Evolutionary conservation across 2,888 invertebrate genomes (phyloP), one percentile per base, ranked within the genome.

Genomic region (Taenaris catops): DNA sequence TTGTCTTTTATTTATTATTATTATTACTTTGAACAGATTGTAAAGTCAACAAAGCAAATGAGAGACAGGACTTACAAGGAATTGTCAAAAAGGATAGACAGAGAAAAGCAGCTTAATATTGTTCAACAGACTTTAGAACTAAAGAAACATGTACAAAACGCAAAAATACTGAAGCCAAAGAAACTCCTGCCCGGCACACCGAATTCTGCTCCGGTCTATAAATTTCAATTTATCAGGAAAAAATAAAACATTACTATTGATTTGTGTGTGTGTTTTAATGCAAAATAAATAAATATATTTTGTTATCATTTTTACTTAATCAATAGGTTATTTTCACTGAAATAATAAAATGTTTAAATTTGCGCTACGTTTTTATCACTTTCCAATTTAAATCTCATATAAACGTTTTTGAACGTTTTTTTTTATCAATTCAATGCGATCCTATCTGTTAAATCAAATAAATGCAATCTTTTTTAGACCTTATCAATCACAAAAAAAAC

Each of bases 221-320:
- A 91, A 53, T 96, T 96, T 89, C 92, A 91, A 49, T 95, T 92
- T 60, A 92, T 94, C 64, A 89, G 96, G 49, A 96, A 96, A 64
- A 91, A 91, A 75, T 95, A 79, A 89, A 55, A 55, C 6, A 12
- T 20, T 6, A 14, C 10, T 5, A 17, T 27, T 25, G n/a, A n/a
- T n/a, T 14, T 6, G 8, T 29, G 33, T 33, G 17, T 7, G 25
- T 41, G 37, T 40, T 49, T 44, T 40, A 47, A 48, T 45, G 47
- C 29, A 33, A 43, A 56, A 58, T 60, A 58, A 57, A 57, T 58
- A 60, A n/a, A n/a, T n/a, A n/a, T n/a, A n/a, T n/a, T n/a, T n/a
- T n/a, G n/a, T n/a, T n/a, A n/a, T n/a, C n/a, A n/a, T n/a, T n/a
- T n/a, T n/a, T n/a, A n/a, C n/a, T n/a, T n/a, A n/a, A n/a, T n/a